Conservation (phyloP, 2,113 vertebrate genomes). For the Onychostruthus taczanowskii region DNA sequence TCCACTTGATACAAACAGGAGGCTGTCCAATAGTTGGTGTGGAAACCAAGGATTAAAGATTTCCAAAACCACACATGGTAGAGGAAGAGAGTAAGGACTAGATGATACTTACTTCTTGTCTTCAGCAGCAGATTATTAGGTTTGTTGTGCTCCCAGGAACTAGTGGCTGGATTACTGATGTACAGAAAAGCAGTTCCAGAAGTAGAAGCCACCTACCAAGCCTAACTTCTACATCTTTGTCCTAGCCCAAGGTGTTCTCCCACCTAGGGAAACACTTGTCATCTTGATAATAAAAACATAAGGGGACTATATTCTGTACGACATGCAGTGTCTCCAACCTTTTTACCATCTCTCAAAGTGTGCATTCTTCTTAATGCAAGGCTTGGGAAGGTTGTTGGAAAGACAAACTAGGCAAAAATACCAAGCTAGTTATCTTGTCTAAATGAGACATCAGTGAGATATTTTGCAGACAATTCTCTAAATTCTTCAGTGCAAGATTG, state of each 20-base stretch:
- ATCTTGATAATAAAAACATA: neutral
- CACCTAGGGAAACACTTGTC: neutral
- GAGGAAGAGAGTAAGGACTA: neutral
- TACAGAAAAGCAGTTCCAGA: neutral
- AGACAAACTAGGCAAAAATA: neutral
- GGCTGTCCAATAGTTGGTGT: neutral
- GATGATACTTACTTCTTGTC: neutral
- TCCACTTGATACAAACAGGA: neutral
- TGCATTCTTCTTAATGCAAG: neutral
- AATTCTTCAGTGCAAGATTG: neutral
- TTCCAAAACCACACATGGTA: neutral
- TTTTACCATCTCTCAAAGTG: neutral
- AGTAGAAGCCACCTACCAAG: neutral
- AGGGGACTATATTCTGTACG: neutral
- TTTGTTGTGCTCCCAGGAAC: neutral
- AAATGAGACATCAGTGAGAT: neutral
- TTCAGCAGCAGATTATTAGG: neutral
- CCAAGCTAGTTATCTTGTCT: neutral
- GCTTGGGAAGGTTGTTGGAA: neutral
- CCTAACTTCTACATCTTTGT: neutral
- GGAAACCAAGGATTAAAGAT: neutral
- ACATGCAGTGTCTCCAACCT: neutral
- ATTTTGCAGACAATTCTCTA: neutral
- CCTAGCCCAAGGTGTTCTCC: neutral
- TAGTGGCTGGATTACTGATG: neutral